Conservation (phyloP, 2,113 vertebrate species). For the Esox niger region DNA sequence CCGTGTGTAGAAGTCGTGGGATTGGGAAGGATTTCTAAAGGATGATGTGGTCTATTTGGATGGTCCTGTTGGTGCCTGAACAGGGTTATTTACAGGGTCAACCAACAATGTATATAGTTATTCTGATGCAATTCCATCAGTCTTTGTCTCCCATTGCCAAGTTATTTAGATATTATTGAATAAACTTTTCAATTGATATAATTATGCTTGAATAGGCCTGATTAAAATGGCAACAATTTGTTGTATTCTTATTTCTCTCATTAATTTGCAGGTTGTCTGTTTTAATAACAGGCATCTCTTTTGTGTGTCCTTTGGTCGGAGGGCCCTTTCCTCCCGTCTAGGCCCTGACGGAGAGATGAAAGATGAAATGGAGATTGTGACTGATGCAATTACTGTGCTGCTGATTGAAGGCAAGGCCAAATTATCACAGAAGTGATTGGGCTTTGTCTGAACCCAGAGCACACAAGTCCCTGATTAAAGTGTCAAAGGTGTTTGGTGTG, state of each 20-base stretch:
- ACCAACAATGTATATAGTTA: slow-evolving; percentile 20
- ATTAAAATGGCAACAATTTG: slow-evolving; percentile 60
- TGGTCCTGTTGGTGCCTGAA: not conserved
- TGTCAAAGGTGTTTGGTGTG: slow-evolving; percentile 52
- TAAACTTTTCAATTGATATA: slow-evolving; percentile 23
- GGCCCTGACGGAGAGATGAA: slow-evolving; percentile 66
- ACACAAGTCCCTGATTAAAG: slow-evolving; percentile 74
- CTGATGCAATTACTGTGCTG: slow-evolving; percentile 75
- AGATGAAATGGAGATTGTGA: slow-evolving; percentile 77
- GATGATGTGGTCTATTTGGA: slow-evolving; percentile 1
- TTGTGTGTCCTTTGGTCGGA: slow-evolving; percentile 52
- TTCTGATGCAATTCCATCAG: slow-evolving; percentile 23
- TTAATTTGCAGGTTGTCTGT: slow-evolving; percentile 55
- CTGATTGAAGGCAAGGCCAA: slow-evolving; percentile 80
- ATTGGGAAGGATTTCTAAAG: slow-evolving; percentile 30
- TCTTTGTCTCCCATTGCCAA: slow-evolving; percentile 13
- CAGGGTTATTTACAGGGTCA: slow-evolving; percentile 26
- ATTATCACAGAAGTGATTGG: slow-evolving; percentile 76
- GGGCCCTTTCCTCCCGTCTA: slow-evolving; percentile 37
- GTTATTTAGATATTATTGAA: slow-evolving; percentile 29
- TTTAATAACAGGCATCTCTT: slow-evolving; percentile 58
- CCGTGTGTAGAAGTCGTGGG: slow-evolving; percentile 38
- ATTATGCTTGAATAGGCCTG: slow-evolving; percentile 44
- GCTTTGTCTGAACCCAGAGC: slow-evolving; percentile 74
- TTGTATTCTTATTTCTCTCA: slow-evolving; percentile 42